Base-by-base conservation (phyloP, 2,888 invertebrate species). In the Cephalotes varians region DNA sequence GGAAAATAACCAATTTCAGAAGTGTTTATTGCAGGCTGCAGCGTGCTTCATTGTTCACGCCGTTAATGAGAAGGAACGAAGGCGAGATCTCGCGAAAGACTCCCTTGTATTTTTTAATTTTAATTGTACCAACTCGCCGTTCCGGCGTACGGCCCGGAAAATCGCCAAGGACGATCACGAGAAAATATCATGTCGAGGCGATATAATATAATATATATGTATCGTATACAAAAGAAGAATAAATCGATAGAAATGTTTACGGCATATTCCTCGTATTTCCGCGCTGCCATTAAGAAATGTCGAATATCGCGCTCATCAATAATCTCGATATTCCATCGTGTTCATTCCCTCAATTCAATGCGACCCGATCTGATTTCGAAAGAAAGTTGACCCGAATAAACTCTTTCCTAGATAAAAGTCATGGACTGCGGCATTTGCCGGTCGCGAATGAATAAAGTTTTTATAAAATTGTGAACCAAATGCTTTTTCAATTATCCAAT, bases 1-100 rank as follows among this genome's bases (percentile, higher is more conserved):
- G 89, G 91, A 93, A 93, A 93, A 93, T 93, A 93, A 93, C 93
- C 92, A 93, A 93, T 93, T 92, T 85, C 90, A 90, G 88, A 91
- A 92, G 92, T 92, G 93, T 93, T 93, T 92, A 92, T 92, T 92
- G 91, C 91, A 89, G 90, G 64, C 88, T 84, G 85, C 83, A 74
- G 77, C 86, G 87, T 86, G 83, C 88, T 87, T 90, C 89, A 88
- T 92, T 92, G 90, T 91, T 89, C 90, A 76, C 80, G 34, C 81
- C 86, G 86, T 92, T 91, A 91, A 92, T 92, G 91, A 92, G 90
- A 91, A 81, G 81, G 64, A 58, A 69, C 25, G 83, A 77, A 51
- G 40, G 25, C 40, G 54, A 54, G 77, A 79, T 72, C 25, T 44
- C 34, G 21, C 40, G 12, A 77, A 65, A 51, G 64, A 76, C 51